These are phyloP conservation scores for Zapus hudsonius DNA, from an alignment of 2,113 vertebrate genomes.

Conservation along the genomic window DNA sequence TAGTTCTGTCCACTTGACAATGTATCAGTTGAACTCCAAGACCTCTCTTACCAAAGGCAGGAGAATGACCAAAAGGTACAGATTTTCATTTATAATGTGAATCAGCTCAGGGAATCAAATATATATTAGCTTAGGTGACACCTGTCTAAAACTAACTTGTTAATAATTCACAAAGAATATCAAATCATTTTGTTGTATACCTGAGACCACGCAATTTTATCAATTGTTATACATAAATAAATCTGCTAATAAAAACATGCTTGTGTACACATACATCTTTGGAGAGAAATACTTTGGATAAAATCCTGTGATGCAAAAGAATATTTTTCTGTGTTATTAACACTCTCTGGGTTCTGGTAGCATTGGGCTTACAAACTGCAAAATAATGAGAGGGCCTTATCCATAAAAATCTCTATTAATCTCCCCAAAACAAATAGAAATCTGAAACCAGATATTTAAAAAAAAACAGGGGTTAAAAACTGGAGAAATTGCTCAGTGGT, in stretches of 20 bases:
- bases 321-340: not conserved
- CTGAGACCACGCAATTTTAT: not conserved
- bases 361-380: not conserved
- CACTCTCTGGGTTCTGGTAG: not conserved
- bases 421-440: not conserved
- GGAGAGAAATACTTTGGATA: not conserved
- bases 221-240: too few relatives aligned
- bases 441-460: not conserved
- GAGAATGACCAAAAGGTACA: not conserved
- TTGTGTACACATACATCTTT: not conserved
- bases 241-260: too few relatives aligned
- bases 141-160: not conserved
- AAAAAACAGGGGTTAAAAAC: not conserved
- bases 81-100: not conserved
- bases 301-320: not conserved
- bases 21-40: not conserved
- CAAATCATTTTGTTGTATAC: not conserved
- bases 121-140: not conserved
- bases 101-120: not conserved
- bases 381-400: not conserved
- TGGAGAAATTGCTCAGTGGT: too few relatives aligned
- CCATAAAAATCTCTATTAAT: not conserved
- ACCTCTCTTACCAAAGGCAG: not conserved
- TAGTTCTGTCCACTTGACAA: not conserved
- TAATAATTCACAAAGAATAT: not conserved